Conservation (phyloP, 2,113 vertebrate genomes). For the Ammospiza caudacuta region DNA sequence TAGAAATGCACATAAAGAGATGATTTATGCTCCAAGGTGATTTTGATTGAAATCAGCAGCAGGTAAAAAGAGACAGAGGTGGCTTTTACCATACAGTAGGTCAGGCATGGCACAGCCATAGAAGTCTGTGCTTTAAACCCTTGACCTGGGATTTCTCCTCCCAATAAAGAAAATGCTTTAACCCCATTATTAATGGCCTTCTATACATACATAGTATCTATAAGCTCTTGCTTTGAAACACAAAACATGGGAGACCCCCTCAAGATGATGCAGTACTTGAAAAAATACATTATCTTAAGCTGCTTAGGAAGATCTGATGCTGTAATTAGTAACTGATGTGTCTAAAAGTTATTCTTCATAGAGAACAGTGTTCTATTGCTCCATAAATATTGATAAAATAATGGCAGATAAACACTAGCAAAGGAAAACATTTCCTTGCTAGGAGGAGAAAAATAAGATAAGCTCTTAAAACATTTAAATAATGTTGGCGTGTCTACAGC, state of each 20-base stretch:
- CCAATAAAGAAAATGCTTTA: neutral
- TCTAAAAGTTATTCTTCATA: neutral
- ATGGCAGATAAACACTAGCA: neutral
- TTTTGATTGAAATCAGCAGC: neutral
- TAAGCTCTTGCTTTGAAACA: neutral
- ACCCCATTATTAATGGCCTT: neutral
- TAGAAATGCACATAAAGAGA: neutral
- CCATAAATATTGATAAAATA: slow-evolving; percentile 2
- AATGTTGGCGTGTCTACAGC: neutral
- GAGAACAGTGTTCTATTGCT: neutral
- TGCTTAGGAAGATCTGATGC: neutral
- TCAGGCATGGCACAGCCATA: neutral
- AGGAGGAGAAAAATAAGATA: neutral
- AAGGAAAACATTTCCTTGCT: neutral
- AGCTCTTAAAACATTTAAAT: slow-evolving; percentile 5
- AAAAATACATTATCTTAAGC: neutral
- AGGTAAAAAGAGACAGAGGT: neutral
- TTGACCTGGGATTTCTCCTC: neutral
- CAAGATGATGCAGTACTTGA: neutral
- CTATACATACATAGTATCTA: neutral
- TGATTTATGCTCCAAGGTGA: neutral
- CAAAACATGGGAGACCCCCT: neutral
- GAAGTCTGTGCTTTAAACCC: neutral
- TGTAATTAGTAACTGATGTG: neutral
- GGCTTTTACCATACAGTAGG: neutral